phyloP scores from a whole-genome alignment of 2,888 invertebrate species.

The Dione vanillae region DNA sequence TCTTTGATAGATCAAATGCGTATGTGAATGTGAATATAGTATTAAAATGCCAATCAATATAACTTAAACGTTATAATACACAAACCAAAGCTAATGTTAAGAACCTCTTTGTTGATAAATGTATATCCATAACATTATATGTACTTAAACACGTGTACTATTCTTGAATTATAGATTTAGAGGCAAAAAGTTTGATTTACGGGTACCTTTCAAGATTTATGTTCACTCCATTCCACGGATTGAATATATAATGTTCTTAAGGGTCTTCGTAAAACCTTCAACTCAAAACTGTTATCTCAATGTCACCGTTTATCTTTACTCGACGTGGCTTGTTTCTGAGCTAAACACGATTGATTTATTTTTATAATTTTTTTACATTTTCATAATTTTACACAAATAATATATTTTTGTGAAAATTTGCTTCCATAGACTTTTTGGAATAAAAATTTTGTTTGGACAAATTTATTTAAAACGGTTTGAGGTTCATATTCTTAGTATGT shows the following conservation, averaged over 20 bases:
- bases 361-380: neutral
- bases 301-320: constrained; percentile 40
- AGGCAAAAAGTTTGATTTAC: constrained; percentile 78
- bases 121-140: constrained; percentile 44
- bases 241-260: constrained; percentile 69
- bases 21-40: neutral
- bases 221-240: constrained; percentile 66
- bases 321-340: constrained; percentile 17
- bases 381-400: neutral
- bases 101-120: neutral
- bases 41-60: neutral
- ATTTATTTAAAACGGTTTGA: constrained; percentile 5
- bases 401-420: neutral
- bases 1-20: constrained; percentile 14
- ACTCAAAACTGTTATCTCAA: constrained; percentile 38
- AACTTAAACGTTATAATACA: neutral
- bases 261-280: constrained; percentile 47
- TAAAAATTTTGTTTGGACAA: neutral
- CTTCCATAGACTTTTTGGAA: neutral
- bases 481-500: constrained; percentile 15
- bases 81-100: constrained; percentile 14
- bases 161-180: constrained; percentile 58
- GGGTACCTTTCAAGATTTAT: constrained; percentile 68
- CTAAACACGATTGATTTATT: neutral
- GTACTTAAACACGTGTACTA: constrained; percentile 44